These are phyloP conservation scores for Cybosia mesomella DNA, from an alignment of 2,888 invertebrate genomes.

Conservation along the genomic window DNA sequence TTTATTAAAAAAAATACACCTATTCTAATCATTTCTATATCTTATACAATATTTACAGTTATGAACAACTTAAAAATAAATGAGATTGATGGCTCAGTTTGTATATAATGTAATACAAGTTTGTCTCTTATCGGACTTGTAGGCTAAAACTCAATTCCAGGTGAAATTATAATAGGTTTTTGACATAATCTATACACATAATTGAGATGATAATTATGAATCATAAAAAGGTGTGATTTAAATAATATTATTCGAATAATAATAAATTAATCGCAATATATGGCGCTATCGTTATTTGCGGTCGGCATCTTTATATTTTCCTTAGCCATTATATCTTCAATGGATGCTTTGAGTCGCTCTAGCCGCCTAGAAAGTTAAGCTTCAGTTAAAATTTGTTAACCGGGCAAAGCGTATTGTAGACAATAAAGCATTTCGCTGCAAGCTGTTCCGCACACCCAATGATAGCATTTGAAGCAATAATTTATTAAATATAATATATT, in stretches of 20 bases:
- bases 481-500: background rate
- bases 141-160: background rate
- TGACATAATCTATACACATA: background rate
- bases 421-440: background rate
- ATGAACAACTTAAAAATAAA: conserved; percentile 35
- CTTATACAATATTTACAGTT: conserved; percentile 32
- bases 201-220: conserved; percentile 7
- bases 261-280: conserved; percentile 35
- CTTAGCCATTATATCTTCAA: conserved; percentile 74
- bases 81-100: conserved; percentile 42
- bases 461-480: conserved; percentile 3
- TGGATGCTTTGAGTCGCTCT: conserved; percentile 69
- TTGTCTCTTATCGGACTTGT: background rate
- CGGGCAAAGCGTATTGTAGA: conserved; percentile 1
- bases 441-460: conserved; percentile 2
- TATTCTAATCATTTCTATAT: conserved; percentile 7
- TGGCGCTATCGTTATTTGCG: conserved; percentile 35
- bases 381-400: conserved; percentile 45
- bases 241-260: conserved; percentile 3
- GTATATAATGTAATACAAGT: conserved; percentile 31
- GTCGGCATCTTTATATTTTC: conserved; percentile 51
- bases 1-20: conserved; percentile 7
- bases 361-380: conserved; percentile 74
- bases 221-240: background rate
- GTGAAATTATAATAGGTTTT: background rate